Evolutionary conservation across 2,113 vertebrate genomes (phyloP), one percentile per base, ranked within the genome.

Genomic region (Actenoides hombroni): DNA sequence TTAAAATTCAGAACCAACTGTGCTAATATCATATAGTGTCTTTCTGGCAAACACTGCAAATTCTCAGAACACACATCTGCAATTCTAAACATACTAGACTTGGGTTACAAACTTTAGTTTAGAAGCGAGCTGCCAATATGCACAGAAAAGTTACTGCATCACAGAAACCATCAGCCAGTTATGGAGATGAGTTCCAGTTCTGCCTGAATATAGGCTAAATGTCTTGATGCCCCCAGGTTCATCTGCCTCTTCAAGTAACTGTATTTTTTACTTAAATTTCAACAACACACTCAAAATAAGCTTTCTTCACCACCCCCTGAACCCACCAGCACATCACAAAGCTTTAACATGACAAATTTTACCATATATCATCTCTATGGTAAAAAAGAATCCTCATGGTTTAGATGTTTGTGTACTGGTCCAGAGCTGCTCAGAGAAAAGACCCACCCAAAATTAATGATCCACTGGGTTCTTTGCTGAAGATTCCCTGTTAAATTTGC

Each of bases 1-100:
- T 97, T 97, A 97, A 96, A 96, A 97, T 96, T 97, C 96, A 96
- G 92, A 96, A 95, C 88, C 95, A 73, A 97, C 86, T 79, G 92
- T 91, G 92, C 80, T 96, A 97, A 97, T 97, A 96, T 94, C 95
- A 92, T 96, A 86, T 94, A 96, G 94, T 89, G 77, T 95, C 92
- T 95, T 96, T 95, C 90, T 96, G 96, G 90, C 95, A 97, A 96
- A 96, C 86, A 67, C 69, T 86, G 96, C 95, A 96, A 94, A 93
- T 94, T 96, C 83, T 96, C 95, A 87, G 94, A 97, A 94, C 83
- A 54, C 92, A 93, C 95, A 96, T 97, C 95, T 97, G 94, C 94
- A 96, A 95, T 96, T 96, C 90, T 94, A 94, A 97, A 79, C 73
- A 14, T 68, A 83, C 73, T 88, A 61, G 92, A 68, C 83, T 84